Evolutionary conservation across 1,140 invertebrate genomes (phyloP).

Genomic region (Andrena cerasifolii): DNA sequence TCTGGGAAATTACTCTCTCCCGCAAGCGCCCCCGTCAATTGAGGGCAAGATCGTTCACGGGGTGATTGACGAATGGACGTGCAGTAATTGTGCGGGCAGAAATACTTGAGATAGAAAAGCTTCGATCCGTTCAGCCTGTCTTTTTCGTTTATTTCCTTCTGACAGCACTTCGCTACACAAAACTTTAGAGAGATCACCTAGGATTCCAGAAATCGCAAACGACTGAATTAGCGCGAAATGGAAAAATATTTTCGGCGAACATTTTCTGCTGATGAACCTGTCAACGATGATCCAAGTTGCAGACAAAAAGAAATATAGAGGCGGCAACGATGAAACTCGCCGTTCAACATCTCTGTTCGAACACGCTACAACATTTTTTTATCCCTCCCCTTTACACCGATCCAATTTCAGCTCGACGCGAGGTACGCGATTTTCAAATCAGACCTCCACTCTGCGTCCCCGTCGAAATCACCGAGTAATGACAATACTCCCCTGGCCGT

Average conservation of each 20-base stretch:
- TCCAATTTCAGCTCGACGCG: not conserved
- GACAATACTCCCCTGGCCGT: not conserved
- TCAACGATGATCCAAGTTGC: no score
- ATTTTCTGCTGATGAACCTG: no score
- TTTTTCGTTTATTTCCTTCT: constrained; percentile 11
- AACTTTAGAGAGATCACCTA: constrained; percentile 17
- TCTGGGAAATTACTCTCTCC: constrained; percentile 55
- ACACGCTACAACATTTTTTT: no score
- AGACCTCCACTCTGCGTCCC: not conserved
- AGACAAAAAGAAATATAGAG: no score
- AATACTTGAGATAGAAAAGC: constrained; percentile 43
- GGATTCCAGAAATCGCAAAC: not conserved
- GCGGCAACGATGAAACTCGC: no score
- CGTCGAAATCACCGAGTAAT: not conserved
- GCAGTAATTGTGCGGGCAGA: constrained; percentile 53
- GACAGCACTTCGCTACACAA: not conserved
- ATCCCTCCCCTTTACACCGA: not conserved
- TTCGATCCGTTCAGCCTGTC: constrained; percentile 14
- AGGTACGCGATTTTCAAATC: no score
- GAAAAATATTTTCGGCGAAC: no score
- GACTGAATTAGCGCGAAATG: no score
- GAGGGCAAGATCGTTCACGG: constrained; percentile 38
- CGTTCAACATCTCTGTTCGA: no score
- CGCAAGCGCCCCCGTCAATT: constrained; percentile 39
- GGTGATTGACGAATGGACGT: constrained; percentile 61